Conservation (phyloP, 2,888 invertebrate species). For the Caenorhabditis sinica region DNA sequence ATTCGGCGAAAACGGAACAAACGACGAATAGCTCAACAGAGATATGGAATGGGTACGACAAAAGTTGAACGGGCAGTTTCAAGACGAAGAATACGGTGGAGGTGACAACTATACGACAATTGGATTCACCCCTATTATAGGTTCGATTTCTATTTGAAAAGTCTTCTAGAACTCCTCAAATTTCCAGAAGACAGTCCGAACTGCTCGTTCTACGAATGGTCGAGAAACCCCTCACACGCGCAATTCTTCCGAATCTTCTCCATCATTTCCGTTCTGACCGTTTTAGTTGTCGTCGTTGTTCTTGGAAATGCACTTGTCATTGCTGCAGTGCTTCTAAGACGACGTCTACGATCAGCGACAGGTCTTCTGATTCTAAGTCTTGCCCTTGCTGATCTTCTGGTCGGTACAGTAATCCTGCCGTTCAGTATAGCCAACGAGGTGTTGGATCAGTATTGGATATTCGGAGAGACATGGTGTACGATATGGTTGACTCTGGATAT, state of each 20-base stretch:
- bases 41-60: constrained; percentile 58
- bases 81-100: constrained; percentile 8
- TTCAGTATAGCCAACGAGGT: constrained; percentile 96
- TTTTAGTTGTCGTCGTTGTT: constrained; percentile 83
- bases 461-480: constrained; percentile 94
- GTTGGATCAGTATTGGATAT: constrained; percentile 92
- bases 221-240: constrained; percentile 80
- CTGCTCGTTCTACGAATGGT: constrained; percentile 81
- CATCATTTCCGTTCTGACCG: constrained; percentile 83
- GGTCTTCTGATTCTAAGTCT: constrained; percentile 97
- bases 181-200: constrained; percentile 64
- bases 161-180: background rate
- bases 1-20: background rate
- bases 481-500: constrained; percentile 96
- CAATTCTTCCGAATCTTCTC: constrained; percentile 83
- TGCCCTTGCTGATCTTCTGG: constrained; percentile 93
- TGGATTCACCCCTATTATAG: constrained; percentile 52
- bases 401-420: constrained; percentile 96
- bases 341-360: constrained; percentile 91
- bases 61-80: constrained; percentile 38
- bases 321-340: constrained; percentile 82
- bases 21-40: background rate
- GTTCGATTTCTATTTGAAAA: background rate
- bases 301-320: constrained; percentile 83
- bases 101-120: constrained; percentile 18